Evolutionary conservation across 2,888 invertebrate genomes (phyloP), one percentile per base, ranked within the genome.

Genomic region (Diloba caeruleocephala): DNA sequence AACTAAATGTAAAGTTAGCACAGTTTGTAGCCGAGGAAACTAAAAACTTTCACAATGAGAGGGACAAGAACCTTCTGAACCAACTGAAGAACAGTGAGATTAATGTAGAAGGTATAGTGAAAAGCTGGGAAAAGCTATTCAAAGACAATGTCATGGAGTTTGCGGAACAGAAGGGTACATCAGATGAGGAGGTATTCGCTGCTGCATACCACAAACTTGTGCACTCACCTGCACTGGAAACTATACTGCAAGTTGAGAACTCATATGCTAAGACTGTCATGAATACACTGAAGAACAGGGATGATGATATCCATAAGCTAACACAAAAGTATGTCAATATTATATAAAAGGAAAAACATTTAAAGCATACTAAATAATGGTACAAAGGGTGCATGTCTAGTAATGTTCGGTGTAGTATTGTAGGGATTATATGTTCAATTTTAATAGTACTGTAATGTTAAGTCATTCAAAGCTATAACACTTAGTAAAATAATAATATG

Each of bases 241-340:
- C 97, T 0, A 97, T 99, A 80, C 93, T 99, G 13, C 97, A 97
- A 76, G 95, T 97, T 25, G 98, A 99, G 85, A 97, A 98, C 78
- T 95, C 96, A 9, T 98, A 98, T 85, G 97, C 98, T 0, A 95
- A 96, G 76, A 96, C 96, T 28, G 96, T 98, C 12, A 94, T 96
- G 44, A 95, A 96, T 74, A 95, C 97, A 77, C 94, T 96, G 34
- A 94, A 95, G 54, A 95, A 96, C 70, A 96, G 97, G 79, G 96
- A 97, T 81, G 94, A 95, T 23, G 96, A 96, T 81, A 95, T 97
- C 14, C 93, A 94, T 55, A 94, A 94, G 41, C 88, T 98, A 3
- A 96, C 96, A 21, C 94, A 95, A 66, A 94, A 94, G 96, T 94
- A 72, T 62, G 71, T 62, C 25, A 4, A 4, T 21, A 21, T 21